Evolutionary conservation across 2,888 invertebrate genomes (phyloP).

Genomic region (Erannis defoliaria): DNA sequence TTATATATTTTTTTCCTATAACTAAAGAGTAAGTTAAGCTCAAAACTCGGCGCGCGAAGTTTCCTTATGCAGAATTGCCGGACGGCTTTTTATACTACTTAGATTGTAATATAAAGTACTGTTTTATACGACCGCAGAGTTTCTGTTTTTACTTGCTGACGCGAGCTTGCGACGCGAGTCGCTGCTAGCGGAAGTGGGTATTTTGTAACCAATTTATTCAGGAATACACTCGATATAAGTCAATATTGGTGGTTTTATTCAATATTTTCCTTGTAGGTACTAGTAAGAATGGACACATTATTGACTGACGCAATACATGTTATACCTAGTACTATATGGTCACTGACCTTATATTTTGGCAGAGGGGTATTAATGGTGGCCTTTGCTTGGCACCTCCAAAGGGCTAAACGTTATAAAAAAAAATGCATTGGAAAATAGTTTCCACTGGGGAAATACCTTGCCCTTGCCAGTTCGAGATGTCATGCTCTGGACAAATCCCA

Average conservation of each 20-base stretch:
- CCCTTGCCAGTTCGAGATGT: too few species aligned
- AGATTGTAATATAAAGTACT: conserved; percentile 76
- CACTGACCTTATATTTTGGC: too few species aligned
- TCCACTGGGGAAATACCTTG: too few species aligned
- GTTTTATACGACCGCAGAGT: conserved; percentile 70
- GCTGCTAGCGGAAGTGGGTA: conserved; percentile 72
- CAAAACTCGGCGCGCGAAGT: conserved; percentile 67
- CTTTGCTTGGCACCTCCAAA: too few species aligned
- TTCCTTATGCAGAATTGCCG: conserved; percentile 68
- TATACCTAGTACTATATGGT: too few species aligned
- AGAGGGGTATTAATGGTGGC: too few species aligned
- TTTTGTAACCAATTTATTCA: conserved; percentile 86
- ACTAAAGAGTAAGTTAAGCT: conserved; percentile 85
- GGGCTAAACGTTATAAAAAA: too few species aligned
- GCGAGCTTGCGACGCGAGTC: conserved; percentile 62
- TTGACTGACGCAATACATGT: too few species aligned
- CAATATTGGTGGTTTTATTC: conserved; percentile 73
- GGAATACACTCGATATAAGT: conserved; percentile 86
- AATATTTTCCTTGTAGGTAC: conserved; percentile 6
- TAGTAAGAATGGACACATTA: not conserved
- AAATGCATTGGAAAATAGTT: too few species aligned
- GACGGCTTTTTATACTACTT: conserved; percentile 81
- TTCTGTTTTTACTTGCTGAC: conserved; percentile 72
- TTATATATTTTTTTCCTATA: conserved; percentile 77
- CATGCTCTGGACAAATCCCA: too few species aligned